phyloP scores from a whole-genome alignment of 2,797 vertebrate genomes.

The Anguilla pacifica region DNA sequence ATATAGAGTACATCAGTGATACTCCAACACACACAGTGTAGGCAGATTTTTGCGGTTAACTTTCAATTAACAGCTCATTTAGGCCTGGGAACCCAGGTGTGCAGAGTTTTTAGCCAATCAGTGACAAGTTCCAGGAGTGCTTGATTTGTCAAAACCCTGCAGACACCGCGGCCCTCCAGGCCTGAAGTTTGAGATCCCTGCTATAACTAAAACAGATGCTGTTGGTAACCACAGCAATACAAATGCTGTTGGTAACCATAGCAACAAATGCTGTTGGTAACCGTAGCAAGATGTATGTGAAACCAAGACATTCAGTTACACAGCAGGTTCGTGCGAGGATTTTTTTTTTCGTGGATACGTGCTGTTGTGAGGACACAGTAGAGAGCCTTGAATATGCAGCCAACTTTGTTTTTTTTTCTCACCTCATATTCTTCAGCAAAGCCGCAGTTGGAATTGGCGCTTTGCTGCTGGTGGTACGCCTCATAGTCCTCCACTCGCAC shows the following conservation, averaged over 20 bases:
- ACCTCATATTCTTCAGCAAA: slow-evolving; percentile 96
- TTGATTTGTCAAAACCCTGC: not conserved
- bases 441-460: slow-evolving; percentile 90
- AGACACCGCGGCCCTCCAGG: not conserved
- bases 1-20: not conserved
- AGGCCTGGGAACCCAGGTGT: not conserved
- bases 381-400: not conserved
- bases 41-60: not conserved
- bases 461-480: slow-evolving; percentile 87
- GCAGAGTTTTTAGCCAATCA: no score
- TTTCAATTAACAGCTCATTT: not conserved
- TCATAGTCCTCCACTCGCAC: slow-evolving; percentile 86
- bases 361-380: not conserved
- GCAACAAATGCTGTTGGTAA: not conserved
- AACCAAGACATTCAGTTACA: not conserved
- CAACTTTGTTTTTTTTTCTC: not conserved
- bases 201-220: not conserved
- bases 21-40: not conserved
- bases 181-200: not conserved
- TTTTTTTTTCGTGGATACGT: not conserved
- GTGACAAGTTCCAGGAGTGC: not conserved
- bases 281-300: not conserved
- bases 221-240: no score
- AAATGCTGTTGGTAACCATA: not conserved
- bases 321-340: not conserved